Base-by-base conservation (phyloP, 2,888 invertebrate genomes). In the Eutolmus rufibarbis region DNA sequence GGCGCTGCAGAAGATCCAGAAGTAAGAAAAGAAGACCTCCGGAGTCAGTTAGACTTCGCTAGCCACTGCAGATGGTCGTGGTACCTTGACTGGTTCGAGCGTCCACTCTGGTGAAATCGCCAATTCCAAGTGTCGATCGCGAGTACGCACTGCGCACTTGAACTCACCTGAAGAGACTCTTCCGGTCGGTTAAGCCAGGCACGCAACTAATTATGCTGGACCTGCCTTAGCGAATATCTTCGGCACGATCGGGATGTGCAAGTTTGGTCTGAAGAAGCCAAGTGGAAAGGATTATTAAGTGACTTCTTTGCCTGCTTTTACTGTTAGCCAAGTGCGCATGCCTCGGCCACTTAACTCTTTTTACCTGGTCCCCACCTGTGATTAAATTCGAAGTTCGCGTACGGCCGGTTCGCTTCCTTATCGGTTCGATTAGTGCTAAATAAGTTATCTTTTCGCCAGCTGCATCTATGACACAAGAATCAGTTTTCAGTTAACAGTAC, bases 41-140 rank as follows among this genome's bases (percentile, higher is more conserved):
- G 16, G 23, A 77, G 56, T 90, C 89, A 90, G 90, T 90, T 90
- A 89, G 87, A 88, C 88, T 89, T 89, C 87, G 89, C 87, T 89
- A 88, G 89, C 89, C 89, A 89, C 89, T 89, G 89, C 89, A 89
- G 89, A 89, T 89, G 89, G 90, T 89, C 87, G 89, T 86, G 88
- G 76, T 37, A 40, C n/a, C 37, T 84, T 46, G 19, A 79, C 40
- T 66, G 19, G 23, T 19, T 66, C 82, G 37, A 23, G 66, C 66
- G 82, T 8, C 81, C 28, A 19, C 31, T 66, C 66, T 84, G 23
- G 82, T 84, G 82, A 84, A 84, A 84, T 57, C 84, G 57, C 46
- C 43, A 78, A 46, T 1, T 74, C 51, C 28, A 76, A 77, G 57
- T 86, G 16, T n/a, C 86, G 40, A 74, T 28, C 74, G 46, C 74